A percentile compares a stretch with the other conserved stretches of the same genome.
phyloP scores from a whole-genome alignment of 2,113 vertebrate species.

The Cyprinodon brontotheroides region DNA sequence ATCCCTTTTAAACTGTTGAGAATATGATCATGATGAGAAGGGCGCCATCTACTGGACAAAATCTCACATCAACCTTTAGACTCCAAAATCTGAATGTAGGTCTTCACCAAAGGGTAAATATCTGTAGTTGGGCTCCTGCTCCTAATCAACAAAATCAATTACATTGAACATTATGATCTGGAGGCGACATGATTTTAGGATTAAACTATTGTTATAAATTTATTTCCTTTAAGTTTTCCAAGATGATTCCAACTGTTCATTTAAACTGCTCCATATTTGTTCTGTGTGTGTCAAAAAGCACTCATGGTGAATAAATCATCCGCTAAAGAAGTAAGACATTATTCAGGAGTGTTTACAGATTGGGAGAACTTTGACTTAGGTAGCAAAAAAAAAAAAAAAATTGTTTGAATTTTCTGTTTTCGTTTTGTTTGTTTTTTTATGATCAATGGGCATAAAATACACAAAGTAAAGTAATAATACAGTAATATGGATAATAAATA shows the following conservation, averaged over 20 bases:
- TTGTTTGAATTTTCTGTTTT: too few species aligned
- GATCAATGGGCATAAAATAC: too few species aligned
- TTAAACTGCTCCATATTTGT: too few species aligned
- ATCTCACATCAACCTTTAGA: neutral
- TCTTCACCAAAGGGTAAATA: neutral
- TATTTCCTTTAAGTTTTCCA: neutral
- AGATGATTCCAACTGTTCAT: neutral
- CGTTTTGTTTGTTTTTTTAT: too few species aligned
- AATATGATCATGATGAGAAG: neutral
- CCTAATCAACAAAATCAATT: neutral
- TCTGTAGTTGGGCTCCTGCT: neutral
- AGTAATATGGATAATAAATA: too few species aligned
- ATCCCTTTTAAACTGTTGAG: neutral
- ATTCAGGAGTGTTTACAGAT: too few species aligned
- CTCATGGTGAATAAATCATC: too few species aligned
- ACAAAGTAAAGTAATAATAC: too few species aligned
- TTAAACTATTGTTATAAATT: neutral
- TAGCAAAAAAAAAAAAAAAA: too few species aligned
- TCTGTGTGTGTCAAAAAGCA: too few species aligned
- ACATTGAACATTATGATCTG: neutral
- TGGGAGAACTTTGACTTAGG: too few species aligned
- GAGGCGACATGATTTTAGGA: neutral
- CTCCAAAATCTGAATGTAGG: neutral
- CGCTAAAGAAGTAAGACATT: too few species aligned
- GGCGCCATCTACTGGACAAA: slow-evolving; percentile 47